These are phyloP conservation scores for Apostichopus californicus DNA, from an alignment of 35 echinoderm and acorn worm genomes.

Conservation along the genomic window DNA sequence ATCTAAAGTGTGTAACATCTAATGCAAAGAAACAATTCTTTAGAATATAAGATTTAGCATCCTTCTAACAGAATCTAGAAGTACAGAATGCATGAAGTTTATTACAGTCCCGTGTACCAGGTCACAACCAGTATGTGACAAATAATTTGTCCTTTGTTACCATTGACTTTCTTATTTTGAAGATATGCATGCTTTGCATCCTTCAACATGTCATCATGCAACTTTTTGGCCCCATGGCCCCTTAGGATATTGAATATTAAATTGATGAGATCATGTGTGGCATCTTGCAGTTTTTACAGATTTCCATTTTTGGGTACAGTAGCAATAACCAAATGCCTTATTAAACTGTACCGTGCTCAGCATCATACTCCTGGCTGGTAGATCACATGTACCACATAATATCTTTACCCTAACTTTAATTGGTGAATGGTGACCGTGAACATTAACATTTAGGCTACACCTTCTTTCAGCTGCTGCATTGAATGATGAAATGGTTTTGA, in stretches of 20 bases:
- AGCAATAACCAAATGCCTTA: conserved; percentile 18
- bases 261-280: background rate
- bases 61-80: conserved; percentile 1
- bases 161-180: conserved; percentile 10
- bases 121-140: background rate
- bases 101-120: conserved; percentile 13
- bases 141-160: conserved; percentile 46
- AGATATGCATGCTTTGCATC: conserved; percentile 12
- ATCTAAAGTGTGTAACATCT: no score
- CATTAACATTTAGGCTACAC: background rate
- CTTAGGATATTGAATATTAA: background rate
- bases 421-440: background rate
- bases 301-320: conserved; percentile 29
- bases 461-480: background rate
- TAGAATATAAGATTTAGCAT: background rate
- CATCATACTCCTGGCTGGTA: conserved; percentile 10
- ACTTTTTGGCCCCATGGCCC: conserved; percentile 34
- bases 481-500: background rate
- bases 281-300: conserved; percentile 12
- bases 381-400: conserved; percentile 46
- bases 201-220: background rate
- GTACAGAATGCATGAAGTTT: conserved; percentile 54
- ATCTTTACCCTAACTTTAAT: background rate
- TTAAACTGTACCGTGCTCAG: conserved; percentile 45
- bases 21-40: no score